Evolutionary conservation across 2,113 vertebrate genomes (phyloP).

Genomic region (Pachyramphus minor): DNA sequence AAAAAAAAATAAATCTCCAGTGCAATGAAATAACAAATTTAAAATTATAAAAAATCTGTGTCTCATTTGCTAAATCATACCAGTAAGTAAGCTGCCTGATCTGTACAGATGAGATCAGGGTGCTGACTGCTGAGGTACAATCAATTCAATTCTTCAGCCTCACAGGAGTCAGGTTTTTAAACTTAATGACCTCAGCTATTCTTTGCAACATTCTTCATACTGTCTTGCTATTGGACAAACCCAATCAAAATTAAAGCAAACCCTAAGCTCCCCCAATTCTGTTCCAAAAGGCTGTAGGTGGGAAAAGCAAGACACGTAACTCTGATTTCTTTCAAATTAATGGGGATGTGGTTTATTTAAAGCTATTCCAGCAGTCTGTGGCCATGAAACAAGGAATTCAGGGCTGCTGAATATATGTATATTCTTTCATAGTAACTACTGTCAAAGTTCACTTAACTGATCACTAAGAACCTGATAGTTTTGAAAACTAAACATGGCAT

Average conservation of each 20-base stretch:
- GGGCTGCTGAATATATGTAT: neutral
- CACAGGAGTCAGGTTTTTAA: neutral
- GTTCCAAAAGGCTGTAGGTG: neutral
- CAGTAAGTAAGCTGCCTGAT: neutral
- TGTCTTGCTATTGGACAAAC: neutral
- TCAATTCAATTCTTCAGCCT: neutral
- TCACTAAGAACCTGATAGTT: neutral
- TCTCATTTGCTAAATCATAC: neutral
- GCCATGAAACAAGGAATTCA: constrained; percentile 54
- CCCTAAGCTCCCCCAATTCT: neutral
- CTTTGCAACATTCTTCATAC: neutral
- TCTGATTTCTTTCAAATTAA: constrained; percentile 28
- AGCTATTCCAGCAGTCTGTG: constrained; percentile 25
- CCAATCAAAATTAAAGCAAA: neutral
- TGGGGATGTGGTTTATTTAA: constrained; percentile 38
- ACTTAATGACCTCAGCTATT: neutral
- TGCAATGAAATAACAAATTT: neutral
- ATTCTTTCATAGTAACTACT: constrained; percentile 3
- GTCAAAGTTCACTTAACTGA: neutral
- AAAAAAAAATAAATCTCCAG: neutral
- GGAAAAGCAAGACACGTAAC: neutral
- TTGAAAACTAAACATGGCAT: constrained; percentile 13
- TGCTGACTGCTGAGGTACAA: neutral
- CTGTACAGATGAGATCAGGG: neutral
- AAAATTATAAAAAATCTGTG: neutral